A percentile compares a stretch with the other conserved stretches of the same genome.
Evolutionary conservation across 2,888 invertebrate genomes (phyloP).

Genomic region (Venustoraphidia nigricollis): DNA sequence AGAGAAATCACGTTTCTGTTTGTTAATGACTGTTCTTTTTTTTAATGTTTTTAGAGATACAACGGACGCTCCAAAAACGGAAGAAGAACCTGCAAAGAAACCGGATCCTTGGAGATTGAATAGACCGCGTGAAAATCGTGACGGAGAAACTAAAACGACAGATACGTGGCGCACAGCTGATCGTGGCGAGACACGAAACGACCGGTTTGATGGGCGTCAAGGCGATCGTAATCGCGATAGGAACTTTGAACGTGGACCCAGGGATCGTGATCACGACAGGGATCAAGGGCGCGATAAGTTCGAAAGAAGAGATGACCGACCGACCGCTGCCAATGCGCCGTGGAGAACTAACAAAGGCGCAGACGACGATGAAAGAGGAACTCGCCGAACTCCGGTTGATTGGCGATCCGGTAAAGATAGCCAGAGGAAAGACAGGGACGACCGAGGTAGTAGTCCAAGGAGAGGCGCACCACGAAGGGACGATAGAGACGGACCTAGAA

Average conservation of each 20-base stretch:
- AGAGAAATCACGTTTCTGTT: no score
- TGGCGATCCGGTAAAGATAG: not conserved
- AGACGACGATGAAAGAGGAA: no score
- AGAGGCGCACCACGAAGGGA: slow-evolving; percentile 2
- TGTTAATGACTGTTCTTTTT: no score
- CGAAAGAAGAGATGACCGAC: not conserved
- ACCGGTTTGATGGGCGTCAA: slow-evolving; percentile 1
- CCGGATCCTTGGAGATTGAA: slow-evolving; percentile 18
- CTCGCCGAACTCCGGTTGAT: not conserved
- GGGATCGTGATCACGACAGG: not conserved
- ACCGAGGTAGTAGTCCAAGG: slow-evolving; percentile 4
- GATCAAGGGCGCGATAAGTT: not conserved
- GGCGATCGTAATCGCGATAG: slow-evolving; percentile 7
- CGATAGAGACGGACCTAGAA: slow-evolving; percentile 3
- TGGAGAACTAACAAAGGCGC: no score
- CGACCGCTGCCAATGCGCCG: no score
- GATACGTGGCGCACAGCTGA: slow-evolving; percentile 1
- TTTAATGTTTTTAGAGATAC: not conserved
- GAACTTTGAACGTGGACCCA: slow-evolving; percentile 8
- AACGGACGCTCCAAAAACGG: not conserved
- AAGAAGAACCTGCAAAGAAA: slow-evolving; percentile 16
- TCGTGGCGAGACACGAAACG: not conserved
- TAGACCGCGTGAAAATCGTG: not conserved
- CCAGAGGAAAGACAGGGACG: not conserved
- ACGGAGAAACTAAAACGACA: not conserved